phyloP scores from a whole-genome alignment of 1,140 invertebrate genomes.

The Dinoponera quadriceps region DNA sequence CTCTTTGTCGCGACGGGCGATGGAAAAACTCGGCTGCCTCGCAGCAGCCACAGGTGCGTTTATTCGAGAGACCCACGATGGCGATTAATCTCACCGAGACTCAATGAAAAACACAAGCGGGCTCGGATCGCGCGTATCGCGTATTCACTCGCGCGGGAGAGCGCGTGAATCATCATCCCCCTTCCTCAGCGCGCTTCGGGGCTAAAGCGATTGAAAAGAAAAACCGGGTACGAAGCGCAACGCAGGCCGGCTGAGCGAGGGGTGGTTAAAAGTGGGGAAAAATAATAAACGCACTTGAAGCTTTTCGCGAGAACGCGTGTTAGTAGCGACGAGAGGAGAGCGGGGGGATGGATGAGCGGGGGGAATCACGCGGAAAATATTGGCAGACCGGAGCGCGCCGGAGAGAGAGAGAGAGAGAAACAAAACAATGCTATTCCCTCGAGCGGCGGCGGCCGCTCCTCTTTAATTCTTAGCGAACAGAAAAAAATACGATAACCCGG shows the following conservation, averaged over 20 bases:
- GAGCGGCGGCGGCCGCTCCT: background rate
- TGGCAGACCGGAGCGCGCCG: slow-evolving; percentile 25
- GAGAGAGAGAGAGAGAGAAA: slow-evolving; percentile 13
- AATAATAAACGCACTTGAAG: slow-evolving; percentile 70
- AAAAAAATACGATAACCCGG: slow-evolving; percentile 19
- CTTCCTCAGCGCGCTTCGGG: slow-evolving; percentile 31
- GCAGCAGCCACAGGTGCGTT: slow-evolving; percentile 69
- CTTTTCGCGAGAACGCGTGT: slow-evolving; percentile 55
- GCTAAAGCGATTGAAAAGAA: slow-evolving; percentile 26
- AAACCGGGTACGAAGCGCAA: slow-evolving; percentile 8
- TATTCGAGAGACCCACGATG: slow-evolving; percentile 65
- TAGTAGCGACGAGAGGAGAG: slow-evolving; percentile 9
- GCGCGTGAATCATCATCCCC: slow-evolving; percentile 43
- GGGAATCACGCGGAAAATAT: slow-evolving; percentile 40
- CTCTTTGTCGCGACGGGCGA: slow-evolving; percentile 62
- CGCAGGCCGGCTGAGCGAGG: background rate
- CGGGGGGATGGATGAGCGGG: background rate
- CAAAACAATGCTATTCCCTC: slow-evolving; percentile 16
- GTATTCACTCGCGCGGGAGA: slow-evolving; percentile 56
- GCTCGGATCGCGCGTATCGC: slow-evolving; percentile 62
- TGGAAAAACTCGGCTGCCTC: slow-evolving; percentile 63
- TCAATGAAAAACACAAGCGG: slow-evolving; percentile 37
- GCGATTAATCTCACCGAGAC: slow-evolving; percentile 66
- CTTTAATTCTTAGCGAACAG: slow-evolving; percentile 30
- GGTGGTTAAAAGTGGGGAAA: background rate